A percentile compares a stretch with the other conserved stretches of the same genome.
Conservation (phyloP, 2,113 vertebrate species). For the Erythrolamprus reginae region DNA sequence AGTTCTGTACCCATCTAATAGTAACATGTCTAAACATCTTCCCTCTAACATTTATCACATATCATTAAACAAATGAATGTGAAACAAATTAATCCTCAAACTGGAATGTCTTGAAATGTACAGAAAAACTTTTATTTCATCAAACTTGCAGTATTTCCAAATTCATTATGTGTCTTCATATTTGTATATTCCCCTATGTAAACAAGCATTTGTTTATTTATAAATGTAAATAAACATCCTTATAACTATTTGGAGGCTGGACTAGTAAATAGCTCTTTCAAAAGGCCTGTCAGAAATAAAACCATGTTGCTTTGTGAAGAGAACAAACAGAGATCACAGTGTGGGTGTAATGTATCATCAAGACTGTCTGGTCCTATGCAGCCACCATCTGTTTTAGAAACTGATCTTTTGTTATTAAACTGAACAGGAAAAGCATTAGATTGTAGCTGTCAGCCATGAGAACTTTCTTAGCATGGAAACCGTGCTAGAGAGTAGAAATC, state of each 20-base stretch:
- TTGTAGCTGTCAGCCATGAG: background rate
- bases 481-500: slow-evolving; percentile 14
- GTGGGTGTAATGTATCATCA: background rate
- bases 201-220: background rate
- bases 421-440: slow-evolving; percentile 4
- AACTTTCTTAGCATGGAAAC: slow-evolving; percentile 10
- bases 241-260: background rate
- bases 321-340: background rate
- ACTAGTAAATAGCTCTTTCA: background rate
- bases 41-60: background rate
- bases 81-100: background rate
- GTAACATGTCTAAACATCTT: background rate
- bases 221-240: background rate
- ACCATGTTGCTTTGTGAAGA: background rate
- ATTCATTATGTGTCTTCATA: background rate
- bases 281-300: background rate
- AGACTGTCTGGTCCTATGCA: background rate
- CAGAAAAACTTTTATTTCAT: background rate
- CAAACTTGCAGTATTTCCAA: background rate
- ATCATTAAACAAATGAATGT: background rate
- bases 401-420: slow-evolving; percentile 1
- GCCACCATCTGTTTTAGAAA: background rate
- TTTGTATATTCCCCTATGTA: background rate
- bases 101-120: background rate
- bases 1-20: background rate